Evolutionary conservation across 2,888 invertebrate genomes (phyloP), one percentile per base, ranked within the genome.

Genomic region (Callimorpha dominula): DNA sequence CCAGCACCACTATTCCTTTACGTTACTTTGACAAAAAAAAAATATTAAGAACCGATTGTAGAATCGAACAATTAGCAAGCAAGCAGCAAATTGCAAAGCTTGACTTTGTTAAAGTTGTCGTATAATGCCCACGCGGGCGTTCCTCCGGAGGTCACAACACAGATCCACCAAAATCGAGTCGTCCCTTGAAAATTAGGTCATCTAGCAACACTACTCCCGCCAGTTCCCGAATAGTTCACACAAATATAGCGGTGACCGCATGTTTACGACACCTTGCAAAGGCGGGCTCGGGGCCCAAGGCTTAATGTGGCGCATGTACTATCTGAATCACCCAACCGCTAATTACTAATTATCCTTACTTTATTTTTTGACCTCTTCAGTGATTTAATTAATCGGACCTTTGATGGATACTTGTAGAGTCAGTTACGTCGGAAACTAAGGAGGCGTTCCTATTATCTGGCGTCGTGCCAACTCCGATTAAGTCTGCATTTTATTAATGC

Each of bases 181-280:
- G 77, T 72, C 67, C 69, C 69, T 65, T 69, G 17, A 49, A 54
- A 43, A 57, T 72, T 49, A 54, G 72, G 57, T 60, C 64, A 72
- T 68, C 43, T 72, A 69, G 60, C 74, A 68, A 74, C 74, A 76
- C 63, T 60, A 70, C 67, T 65, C 57, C 73, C 68, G 65, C 12
- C 62, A 65, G 75, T 65, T 72, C 63, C 72, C 70, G 65, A 50
- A 65, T 67, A 66, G 74, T 63, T 69, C 65, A 60, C 65, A 69
- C 79, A 71, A 75, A 85, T 82, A 81, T 84, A 87, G 85, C 79
- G 84, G 77, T 87, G 85, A 87, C 83, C 68, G 70, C 78, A 81
- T 74, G 64, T 72, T 71, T 63, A 42, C 71, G 76, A 65, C 69
- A 72, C 74, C 52, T 72, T 64, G 73, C 68, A 66, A 43, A 68